Evolutionary conservation across 2,113 vertebrate species (phyloP), one percentile per base, ranked within the genome.

Genomic region (Marmota monax): DNA sequence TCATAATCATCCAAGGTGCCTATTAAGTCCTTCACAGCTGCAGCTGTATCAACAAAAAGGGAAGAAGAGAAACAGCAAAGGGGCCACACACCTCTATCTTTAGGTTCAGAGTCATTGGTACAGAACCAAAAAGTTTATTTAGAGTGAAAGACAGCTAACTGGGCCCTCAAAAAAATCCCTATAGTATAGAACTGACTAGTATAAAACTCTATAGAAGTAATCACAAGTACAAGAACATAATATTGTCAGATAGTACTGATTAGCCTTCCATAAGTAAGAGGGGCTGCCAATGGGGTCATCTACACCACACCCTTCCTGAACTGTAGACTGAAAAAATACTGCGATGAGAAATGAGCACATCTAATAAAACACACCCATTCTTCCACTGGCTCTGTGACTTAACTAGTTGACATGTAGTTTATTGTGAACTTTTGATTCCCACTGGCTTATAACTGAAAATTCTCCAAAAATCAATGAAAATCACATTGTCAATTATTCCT

Each of bases 401-500:
- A 84, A 80, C 7, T 65, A 74, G 4, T 34, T 88, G 32, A 69
- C 25, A 77, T 2, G 11, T 0, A 58, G 42, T 92, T 77, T 58
- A 85, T 29, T 63, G 7, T 42, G n/a, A 92, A 97, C 18, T 45
- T 58, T 82, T 74, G 34, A 32, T 78, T 84, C 34, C 73, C 10
- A 77, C 0, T 20, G 10, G 16, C 32, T 88, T 72, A 0, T 42
- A 88, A 93, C 51, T 67, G 16, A 74, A 93, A 88, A 63, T 65
- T 39, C 79, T 92, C 29, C 48, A 89, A 89, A 96, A 96, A 58
- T 84, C 87, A 94, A 48, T n/a, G 20, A 88, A 91, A 93, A 25
- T 37, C 4, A 34, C 17, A 25, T 42, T 61, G 42, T 78, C 1
- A 6, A 67, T 69, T 78, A 88, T 84, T 72, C 53, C 23, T 1